Conservation (phyloP, 2,113 vertebrate genomes). For the Epinephelus lanceolatus region DNA sequence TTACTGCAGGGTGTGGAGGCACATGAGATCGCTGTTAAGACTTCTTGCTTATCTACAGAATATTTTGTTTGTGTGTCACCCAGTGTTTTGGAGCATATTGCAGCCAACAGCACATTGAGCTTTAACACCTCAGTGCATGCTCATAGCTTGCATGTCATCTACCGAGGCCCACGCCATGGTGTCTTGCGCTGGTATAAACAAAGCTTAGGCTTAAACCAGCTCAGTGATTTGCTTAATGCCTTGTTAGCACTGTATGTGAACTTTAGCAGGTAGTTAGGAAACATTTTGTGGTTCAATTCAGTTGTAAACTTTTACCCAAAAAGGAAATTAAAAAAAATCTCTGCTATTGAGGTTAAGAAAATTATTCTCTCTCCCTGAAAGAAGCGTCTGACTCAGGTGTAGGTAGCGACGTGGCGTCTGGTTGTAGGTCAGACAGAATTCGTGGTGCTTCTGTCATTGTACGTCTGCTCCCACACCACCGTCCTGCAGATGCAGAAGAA, state of each 20-base stretch:
- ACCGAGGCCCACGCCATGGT: no score
- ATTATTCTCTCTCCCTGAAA: neutral
- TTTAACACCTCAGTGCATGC: no score
- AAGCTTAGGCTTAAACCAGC: no score
- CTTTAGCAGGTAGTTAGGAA: neutral
- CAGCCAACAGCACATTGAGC: no score
- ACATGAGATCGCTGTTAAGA: no score
- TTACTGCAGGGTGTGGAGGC: no score
- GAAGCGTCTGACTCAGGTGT: neutral
- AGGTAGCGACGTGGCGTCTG: neutral
- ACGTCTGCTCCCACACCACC: constrained; percentile 90
- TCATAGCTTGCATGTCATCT: no score
- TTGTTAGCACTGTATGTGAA: neutral
- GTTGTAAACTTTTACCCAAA: neutral
- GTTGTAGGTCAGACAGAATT: constrained; percentile 72
- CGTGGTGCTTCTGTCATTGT: constrained; percentile 70
- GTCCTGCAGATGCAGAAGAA: constrained; percentile 92
- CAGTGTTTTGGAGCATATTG: no score
- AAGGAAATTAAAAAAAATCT: neutral
- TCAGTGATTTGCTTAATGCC: neutral
- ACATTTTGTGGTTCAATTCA: neutral
- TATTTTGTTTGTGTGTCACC: no score
- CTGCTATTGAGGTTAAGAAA: neutral
- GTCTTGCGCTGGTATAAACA: no score
- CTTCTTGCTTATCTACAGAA: no score